Base-by-base conservation (phyloP, 2,113 vertebrate species). In the Romanogobio albipinnatus region DNA sequence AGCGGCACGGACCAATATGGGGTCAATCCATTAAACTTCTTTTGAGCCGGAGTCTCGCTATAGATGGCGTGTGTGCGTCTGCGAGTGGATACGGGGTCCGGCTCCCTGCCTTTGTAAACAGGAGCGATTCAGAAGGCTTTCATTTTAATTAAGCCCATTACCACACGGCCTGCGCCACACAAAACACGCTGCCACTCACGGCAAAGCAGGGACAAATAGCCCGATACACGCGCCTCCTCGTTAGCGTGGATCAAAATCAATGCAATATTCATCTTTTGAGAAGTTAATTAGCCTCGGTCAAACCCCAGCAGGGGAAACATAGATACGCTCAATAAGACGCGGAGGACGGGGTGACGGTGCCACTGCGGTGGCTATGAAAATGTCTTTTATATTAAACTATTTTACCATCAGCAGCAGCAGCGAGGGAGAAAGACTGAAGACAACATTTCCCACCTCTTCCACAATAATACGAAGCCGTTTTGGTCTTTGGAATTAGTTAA, bases 71-170 rank as follows among this genome's bases (percentile, higher is more conserved):
- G 74, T 76, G 73, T 68, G 59, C 9, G 73, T 82, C 61, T 36
- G 39, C 29, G 68, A 43, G 19, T 9, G 89, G 95, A 96, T 96
- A 93, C 94, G 96, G 94, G 94, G 92, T 94, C 87, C 93, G 93
- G 91, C 90, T 95, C 94, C 93, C 93, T 92, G 89, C 94, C 93
- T 95, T 96, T 95, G 96, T 96, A 96, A 95, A 95, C 95, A 95
- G 93, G 88, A 93, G 89, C 93, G 94, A 95, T 89, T 95, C 94
- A 95, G 94, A 93, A 94, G 93, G 93, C 93, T 92, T 94, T 94
- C 95, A 95, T 96, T 96, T 95, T 95, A 97, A 96, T 96, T 96
- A 97, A 96, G 95, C 93, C 95, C 95, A 93, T 96, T 96, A 94
- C 91, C 90, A 87, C 92, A 93, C 92, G 92, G 90, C 90, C 94